A percentile compares a stretch with the other conserved stretches of the same genome.
Evolutionary conservation across 1,140 invertebrate species (phyloP).

Genomic region (Brachionus asplanchnoidis): DNA sequence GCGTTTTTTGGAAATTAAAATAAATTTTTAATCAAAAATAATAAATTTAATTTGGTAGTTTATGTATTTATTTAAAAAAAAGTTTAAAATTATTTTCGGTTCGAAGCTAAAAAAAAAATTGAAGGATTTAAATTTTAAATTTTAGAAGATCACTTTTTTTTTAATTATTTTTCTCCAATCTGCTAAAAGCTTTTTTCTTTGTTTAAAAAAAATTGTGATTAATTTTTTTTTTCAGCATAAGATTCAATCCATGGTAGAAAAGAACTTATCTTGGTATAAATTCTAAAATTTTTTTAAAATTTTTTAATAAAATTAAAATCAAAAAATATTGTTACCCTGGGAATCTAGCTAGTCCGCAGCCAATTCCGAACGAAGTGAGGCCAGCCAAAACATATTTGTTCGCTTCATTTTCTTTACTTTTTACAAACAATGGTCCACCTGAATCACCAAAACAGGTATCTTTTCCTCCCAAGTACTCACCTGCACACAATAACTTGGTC

Average conservation of each 20-base stretch:
- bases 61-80: no score
- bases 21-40: no score
- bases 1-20: no score
- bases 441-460: constrained; percentile 28
- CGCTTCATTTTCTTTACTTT: neutral
- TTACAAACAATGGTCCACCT: constrained; percentile 7
- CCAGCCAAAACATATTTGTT: neutral
- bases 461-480: neutral
- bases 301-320: neutral
- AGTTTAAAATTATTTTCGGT: no score
- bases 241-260: constrained; percentile 6
- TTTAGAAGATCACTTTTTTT: no score
- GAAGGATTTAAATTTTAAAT: no score
- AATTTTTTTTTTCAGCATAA: neutral
- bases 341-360: neutral
- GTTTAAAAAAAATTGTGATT: neutral
- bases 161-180: no score
- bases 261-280: neutral
- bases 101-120: no score
- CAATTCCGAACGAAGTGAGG: neutral
- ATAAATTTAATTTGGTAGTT: no score
- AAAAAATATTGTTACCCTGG: neutral
- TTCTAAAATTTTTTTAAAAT: neutral
- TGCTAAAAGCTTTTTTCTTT: no score
- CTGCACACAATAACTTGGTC: constrained; percentile 12